Evolutionary conservation across 2,797 vertebrate species (phyloP).

Genomic region (Myotis findleyi): DNA sequence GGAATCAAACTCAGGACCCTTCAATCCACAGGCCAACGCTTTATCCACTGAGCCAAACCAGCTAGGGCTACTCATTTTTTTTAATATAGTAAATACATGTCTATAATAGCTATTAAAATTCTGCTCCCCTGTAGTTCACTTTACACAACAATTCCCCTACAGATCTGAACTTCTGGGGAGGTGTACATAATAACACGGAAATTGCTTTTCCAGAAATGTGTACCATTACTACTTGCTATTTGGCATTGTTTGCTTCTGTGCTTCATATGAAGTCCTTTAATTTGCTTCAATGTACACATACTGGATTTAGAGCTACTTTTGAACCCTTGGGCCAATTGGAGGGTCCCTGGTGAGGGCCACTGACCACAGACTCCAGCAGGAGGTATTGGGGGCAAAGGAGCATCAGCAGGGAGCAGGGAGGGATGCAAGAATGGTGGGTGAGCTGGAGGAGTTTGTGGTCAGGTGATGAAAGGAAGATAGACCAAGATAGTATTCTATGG

Average conservation of each 20-base stretch:
- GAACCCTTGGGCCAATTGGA: constrained; percentile 38
- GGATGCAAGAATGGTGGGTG: not conserved
- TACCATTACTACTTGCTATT: constrained; percentile 53
- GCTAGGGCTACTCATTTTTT: not conserved
- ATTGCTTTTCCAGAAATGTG: constrained; percentile 80
- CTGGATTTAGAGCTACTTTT: constrained; percentile 68
- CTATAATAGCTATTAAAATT: constrained; percentile 57
- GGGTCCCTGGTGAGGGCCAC: not conserved
- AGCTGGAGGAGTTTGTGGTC: not conserved
- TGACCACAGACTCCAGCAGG: not conserved
- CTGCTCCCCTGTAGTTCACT: constrained; percentile 73
- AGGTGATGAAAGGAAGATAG: not conserved
- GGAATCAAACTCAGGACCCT: not conserved
- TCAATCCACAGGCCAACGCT: not conserved
- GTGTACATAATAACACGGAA: constrained; percentile 75
- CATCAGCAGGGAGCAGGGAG: not conserved
- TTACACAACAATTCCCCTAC: constrained; percentile 77
- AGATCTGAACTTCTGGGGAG: constrained; percentile 72
- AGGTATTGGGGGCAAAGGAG: not conserved
- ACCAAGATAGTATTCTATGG: not conserved
- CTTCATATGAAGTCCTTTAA: constrained; percentile 78
- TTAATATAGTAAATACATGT: constrained; percentile 49
- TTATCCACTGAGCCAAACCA: not conserved
- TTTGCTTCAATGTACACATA: constrained; percentile 54
- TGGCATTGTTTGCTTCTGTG: constrained; percentile 79